phyloP scores from a whole-genome alignment of 2,888 invertebrate species.

The Taphrorychus bicolor region DNA sequence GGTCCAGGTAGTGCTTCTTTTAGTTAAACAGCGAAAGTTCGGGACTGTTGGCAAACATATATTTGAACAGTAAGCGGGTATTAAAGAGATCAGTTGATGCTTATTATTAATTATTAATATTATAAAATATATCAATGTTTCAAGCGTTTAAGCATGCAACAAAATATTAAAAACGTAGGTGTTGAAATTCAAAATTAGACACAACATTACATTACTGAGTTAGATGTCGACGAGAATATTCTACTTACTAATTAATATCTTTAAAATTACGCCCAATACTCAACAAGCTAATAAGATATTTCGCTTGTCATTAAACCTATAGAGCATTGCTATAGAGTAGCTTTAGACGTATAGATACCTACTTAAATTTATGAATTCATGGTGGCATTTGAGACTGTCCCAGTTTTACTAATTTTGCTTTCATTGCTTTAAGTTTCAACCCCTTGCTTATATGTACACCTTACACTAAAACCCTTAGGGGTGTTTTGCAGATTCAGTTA shows the following conservation, averaged over 20 bases:
- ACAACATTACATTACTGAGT: constrained; percentile 17
- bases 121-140: constrained; percentile 50
- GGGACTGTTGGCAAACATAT: constrained; percentile 29
- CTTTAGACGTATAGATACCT: constrained; percentile 50
- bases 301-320: constrained; percentile 47
- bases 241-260: constrained; percentile 30
- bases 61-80: constrained; percentile 37
- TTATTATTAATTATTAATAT: constrained; percentile 40
- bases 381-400: constrained; percentile 54
- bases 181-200: constrained; percentile 43
- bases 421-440: background rate
- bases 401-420: constrained; percentile 11
- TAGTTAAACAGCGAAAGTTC: constrained; percentile 27
- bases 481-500: constrained; percentile 27
- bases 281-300: constrained; percentile 45
- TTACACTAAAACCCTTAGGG: background rate
- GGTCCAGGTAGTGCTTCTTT: constrained; percentile 40
- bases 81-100: constrained; percentile 44
- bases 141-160: constrained; percentile 47
- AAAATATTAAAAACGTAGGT: constrained; percentile 46
- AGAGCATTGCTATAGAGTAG: constrained; percentile 51
- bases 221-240: constrained; percentile 29
- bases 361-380: constrained; percentile 46
- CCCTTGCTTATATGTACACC: background rate
- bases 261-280: constrained; percentile 43